These are phyloP conservation scores for Phortica okadai DNA, from an alignment of 2,888 invertebrate species.

Conservation along the genomic window DNA sequence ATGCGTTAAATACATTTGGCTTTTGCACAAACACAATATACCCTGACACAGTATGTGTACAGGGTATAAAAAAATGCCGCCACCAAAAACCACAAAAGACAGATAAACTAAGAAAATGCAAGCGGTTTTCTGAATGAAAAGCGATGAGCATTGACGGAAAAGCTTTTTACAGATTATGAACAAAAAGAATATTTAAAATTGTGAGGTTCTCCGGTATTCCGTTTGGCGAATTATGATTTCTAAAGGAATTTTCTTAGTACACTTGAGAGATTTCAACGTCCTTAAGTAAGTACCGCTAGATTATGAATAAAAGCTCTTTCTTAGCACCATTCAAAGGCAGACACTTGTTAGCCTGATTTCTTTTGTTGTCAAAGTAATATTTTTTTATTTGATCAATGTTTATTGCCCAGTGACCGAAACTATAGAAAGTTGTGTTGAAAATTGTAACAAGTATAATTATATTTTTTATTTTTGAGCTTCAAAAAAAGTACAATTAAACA, in stretches of 20 bases:
- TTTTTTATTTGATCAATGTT: conserved; percentile 21
- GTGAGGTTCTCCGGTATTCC: neutral
- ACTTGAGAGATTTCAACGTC: conserved; percentile 44
- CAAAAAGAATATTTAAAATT: neutral
- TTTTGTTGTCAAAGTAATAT: conserved; percentile 26
- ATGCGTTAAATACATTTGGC: too few relatives aligned
- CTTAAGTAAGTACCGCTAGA: too few relatives aligned
- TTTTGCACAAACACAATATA: too few relatives aligned
- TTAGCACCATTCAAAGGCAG: neutral
- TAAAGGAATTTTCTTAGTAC: conserved; percentile 59
- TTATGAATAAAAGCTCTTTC: too few relatives aligned
- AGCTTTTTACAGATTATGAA: conserved; percentile 19
- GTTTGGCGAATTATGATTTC: conserved; percentile 19
- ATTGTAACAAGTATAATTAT: too few relatives aligned
- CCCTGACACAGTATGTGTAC: neutral
- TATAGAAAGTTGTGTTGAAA: too few relatives aligned
- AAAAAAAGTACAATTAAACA: neutral
- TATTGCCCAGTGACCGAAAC: neutral
- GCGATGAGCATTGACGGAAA: neutral
- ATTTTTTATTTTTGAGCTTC: neutral
- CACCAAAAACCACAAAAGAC: neutral
- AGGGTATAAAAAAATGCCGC: neutral
- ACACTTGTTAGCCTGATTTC: conserved; percentile 13
- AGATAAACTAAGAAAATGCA: neutral
- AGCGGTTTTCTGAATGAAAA: neutral